phyloP scores from a whole-genome alignment of 2,888 invertebrate species.

The Lamellibrachia satsuma region DNA sequence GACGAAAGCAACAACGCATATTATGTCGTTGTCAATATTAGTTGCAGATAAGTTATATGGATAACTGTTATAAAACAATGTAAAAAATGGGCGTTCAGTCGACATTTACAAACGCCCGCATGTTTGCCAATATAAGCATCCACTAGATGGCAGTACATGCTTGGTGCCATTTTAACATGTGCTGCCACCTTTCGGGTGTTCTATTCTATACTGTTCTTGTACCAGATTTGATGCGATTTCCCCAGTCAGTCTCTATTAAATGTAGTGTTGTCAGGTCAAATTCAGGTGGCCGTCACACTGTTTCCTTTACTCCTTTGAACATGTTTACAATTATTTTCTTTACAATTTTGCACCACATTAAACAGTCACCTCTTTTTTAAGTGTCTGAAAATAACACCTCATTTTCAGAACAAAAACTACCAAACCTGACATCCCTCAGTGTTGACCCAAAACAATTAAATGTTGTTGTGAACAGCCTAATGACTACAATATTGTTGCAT shows the following conservation, averaged over 20 bases:
- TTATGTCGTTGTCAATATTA: not conserved
- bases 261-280: not conserved
- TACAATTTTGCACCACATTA: no score
- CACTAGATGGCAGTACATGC: not conserved
- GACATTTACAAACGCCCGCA: no score
- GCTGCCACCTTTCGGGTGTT: not conserved
- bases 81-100: not conserved
- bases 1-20: not conserved
- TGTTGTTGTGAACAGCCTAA: no score
- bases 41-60: not conserved
- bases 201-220: not conserved
- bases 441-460: no score
- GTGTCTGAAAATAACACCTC: no score
- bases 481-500: no score
- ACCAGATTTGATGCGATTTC: not conserved
- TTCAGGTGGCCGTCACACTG: not conserved
- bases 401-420: no score
- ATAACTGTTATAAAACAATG: not conserved
- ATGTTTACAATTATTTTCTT: not conserved
- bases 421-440: no score
- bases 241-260: not conserved
- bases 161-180: not conserved
- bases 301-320: not conserved
- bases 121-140: not conserved
- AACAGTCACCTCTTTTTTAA: no score